Conservation (phyloP, 2,888 invertebrate species). For the Calameuta filiformis region DNA sequence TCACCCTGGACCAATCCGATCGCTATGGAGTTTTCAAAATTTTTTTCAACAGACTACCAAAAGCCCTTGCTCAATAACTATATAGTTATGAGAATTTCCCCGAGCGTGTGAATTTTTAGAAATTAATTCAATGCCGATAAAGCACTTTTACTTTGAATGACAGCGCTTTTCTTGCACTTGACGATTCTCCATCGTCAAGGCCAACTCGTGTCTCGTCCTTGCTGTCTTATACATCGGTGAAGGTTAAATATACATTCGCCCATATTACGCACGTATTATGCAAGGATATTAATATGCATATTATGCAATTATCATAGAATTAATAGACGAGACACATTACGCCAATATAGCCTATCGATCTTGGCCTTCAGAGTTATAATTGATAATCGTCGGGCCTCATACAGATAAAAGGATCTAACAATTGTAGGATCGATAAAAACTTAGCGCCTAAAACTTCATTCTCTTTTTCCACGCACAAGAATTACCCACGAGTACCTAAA, state of each 20-base stretch:
- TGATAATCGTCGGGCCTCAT: background rate
- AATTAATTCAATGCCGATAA: background rate
- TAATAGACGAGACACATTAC: background rate
- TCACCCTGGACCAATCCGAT: background rate
- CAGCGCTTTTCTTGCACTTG: background rate
- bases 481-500: background rate
- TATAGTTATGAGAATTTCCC: background rate
- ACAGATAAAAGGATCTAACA: background rate
- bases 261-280: background rate
- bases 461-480: no score
- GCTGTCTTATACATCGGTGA: background rate
- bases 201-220: slow-evolving; percentile 1
- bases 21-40: background rate
- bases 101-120: background rate
- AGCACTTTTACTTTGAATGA: background rate
- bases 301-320: background rate
- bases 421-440: background rate
- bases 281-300: background rate
- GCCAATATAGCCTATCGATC: background rate
- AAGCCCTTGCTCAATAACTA: background rate
- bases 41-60: background rate
- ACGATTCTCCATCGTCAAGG: background rate
- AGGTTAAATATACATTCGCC: slow-evolving; percentile 1
- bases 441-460: background rate
- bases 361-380: background rate